These are phyloP conservation scores for Chloroclysta siterata DNA, from an alignment of 2,888 invertebrate genomes.

Conservation along the genomic window DNA sequence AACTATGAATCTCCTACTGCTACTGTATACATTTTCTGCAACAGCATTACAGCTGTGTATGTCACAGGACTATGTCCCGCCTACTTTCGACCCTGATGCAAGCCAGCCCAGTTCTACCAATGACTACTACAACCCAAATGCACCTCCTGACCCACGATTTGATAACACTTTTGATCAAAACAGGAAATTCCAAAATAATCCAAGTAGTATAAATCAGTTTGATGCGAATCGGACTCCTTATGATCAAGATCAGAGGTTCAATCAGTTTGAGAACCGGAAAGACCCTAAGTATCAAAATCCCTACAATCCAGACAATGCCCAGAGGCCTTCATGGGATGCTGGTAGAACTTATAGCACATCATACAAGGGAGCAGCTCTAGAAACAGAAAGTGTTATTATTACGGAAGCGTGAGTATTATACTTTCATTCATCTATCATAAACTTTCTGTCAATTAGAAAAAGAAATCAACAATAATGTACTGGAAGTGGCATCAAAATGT, in stretches of 20 bases:
- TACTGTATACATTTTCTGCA: conserved; percentile 52
- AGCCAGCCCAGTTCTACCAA: conserved; percentile 67
- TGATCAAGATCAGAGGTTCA: conserved; percentile 55
- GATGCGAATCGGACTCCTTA: conserved; percentile 52
- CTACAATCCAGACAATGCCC: conserved; percentile 55
- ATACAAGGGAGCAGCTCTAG: conserved; percentile 61
- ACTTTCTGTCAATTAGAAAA: background rate
- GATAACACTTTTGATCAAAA: conserved; percentile 75
- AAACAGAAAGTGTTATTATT: conserved; percentile 80
- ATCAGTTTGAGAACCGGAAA: conserved; percentile 57
- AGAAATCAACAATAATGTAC: too few species aligned
- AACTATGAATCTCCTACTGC: conserved; percentile 73
- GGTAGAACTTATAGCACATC: conserved; percentile 59
- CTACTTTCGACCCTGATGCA: conserved; percentile 68
- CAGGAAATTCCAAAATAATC: conserved; percentile 48
- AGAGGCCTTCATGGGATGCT: conserved; percentile 65
- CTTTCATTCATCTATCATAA: background rate
- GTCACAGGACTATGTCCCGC: conserved; percentile 69
- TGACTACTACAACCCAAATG: conserved; percentile 57
- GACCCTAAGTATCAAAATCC: conserved; percentile 51
- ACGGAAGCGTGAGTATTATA: conserved; percentile 82
- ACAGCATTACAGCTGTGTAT: conserved; percentile 58
- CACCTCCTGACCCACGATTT: conserved; percentile 58
- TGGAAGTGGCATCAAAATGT: too few species aligned
- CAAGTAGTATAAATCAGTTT: conserved; percentile 50